Evolutionary conservation across 1,140 invertebrate species (phyloP).

Genomic region (Vollenhovia emeryi): DNA sequence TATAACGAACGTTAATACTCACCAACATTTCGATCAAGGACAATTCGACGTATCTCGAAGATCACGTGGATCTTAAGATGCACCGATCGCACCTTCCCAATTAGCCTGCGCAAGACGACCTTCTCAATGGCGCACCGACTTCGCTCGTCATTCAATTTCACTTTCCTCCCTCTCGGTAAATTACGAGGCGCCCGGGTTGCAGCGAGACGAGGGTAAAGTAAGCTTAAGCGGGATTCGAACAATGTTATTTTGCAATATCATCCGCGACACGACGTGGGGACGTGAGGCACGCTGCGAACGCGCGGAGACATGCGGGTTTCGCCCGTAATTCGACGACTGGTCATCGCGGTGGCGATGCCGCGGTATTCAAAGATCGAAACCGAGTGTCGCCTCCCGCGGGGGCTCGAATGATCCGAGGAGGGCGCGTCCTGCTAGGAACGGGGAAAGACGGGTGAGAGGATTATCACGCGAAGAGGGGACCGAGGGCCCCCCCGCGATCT

Average conservation of each 20-base stretch:
- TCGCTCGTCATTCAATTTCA: slow-evolving; percentile 46
- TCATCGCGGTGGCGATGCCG: slow-evolving; percentile 78
- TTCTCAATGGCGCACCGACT: slow-evolving; percentile 28
- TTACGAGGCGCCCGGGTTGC: slow-evolving; percentile 21
- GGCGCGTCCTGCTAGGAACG: slow-evolving; percentile 64
- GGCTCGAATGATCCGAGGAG: slow-evolving; percentile 75
- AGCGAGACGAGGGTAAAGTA: slow-evolving; percentile 27
- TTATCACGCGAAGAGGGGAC: slow-evolving; percentile 63
- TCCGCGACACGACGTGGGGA: neutral
- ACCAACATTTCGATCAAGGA: slow-evolving; percentile 66
- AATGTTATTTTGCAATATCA: slow-evolving; percentile 1
- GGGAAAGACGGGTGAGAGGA: slow-evolving; percentile 32
- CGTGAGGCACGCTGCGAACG: slow-evolving; percentile 50
- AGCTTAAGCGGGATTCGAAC: neutral
- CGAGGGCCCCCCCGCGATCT: slow-evolving; percentile 66
- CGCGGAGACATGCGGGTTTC: slow-evolving; percentile 78
- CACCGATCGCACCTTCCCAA: slow-evolving; percentile 34
- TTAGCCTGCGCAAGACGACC: slow-evolving; percentile 7
- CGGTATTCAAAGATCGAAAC: slow-evolving; percentile 82
- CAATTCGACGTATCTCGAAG: slow-evolving; percentile 46
- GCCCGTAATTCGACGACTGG: slow-evolving; percentile 83
- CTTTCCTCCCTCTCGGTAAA: slow-evolving; percentile 40
- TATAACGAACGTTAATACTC: slow-evolving; percentile 59
- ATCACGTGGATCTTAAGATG: slow-evolving; percentile 47
- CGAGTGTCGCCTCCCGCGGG: slow-evolving; percentile 76